These are phyloP conservation scores for Metacarcinus magister DNA, from an alignment of 2,888 invertebrate species.

Conservation along the genomic window DNA sequence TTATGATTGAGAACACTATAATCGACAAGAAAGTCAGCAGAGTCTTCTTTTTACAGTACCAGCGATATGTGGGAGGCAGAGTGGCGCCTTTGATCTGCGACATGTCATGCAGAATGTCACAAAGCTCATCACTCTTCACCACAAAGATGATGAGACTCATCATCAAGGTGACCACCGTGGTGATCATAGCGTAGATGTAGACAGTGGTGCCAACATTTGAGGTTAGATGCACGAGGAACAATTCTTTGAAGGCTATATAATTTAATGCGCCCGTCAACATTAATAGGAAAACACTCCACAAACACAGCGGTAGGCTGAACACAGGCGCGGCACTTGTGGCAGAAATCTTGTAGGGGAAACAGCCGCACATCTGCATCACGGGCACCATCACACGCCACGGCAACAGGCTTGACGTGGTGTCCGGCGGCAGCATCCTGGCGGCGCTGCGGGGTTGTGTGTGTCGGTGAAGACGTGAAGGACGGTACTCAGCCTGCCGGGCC, in stretches of 20 bases:
- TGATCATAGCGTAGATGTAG: not conserved
- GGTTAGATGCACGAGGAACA: not conserved
- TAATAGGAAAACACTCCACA: not conserved
- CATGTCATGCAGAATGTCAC: not conserved
- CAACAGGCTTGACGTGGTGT: not conserved
- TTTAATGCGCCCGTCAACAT: too few species aligned
- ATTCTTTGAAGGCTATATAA: not conserved
- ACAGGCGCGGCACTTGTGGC: not conserved
- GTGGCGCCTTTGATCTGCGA: not conserved
- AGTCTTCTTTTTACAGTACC: too few species aligned
- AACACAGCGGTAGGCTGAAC: not conserved
- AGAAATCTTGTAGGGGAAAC: constrained; percentile 43
- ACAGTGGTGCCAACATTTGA: not conserved
- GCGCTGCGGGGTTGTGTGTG: not conserved
- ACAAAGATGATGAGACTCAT: too few species aligned
- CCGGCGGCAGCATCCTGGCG: constrained; percentile 38
- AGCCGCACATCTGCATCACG: not conserved
- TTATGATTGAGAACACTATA: not conserved
- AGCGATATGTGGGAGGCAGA: not conserved
- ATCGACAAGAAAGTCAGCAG: too few species aligned
- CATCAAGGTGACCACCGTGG: not conserved
- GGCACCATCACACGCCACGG: constrained; percentile 17
- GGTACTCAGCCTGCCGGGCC: not conserved
- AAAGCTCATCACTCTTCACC: not conserved
- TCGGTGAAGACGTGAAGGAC: not conserved